Percentiles rank a stretch among this genome's conserved stretches.
phyloP scores from a whole-genome alignment of 2,797 vertebrate species.

The Eupleurogrammus muticus region DNA sequence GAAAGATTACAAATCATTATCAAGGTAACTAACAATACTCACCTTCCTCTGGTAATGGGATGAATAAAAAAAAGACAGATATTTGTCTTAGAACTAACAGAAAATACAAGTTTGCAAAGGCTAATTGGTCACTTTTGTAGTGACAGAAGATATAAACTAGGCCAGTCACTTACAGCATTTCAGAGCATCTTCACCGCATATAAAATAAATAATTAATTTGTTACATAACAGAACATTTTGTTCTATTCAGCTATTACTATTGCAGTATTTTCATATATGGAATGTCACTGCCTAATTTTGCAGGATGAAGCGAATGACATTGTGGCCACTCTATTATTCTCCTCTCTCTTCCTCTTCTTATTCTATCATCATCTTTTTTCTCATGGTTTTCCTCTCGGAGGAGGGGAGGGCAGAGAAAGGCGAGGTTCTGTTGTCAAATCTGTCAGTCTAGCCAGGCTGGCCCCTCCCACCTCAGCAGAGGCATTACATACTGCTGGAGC shows the following conservation, averaged over 20 bases:
- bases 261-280: not conserved
- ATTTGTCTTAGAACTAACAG: constrained; percentile 3
- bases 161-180: constrained; percentile 44
- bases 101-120: not conserved
- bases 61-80: not conserved
- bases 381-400: constrained; percentile 62
- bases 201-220: constrained; percentile 78
- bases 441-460: constrained; percentile 77
- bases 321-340: constrained; percentile 36
- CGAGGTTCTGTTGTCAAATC: constrained; percentile 80
- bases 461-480: constrained; percentile 77
- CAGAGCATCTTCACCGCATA: constrained; percentile 56
- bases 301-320: constrained; percentile 30
- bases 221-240: constrained; percentile 72
- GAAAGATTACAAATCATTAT: constrained; percentile 18
- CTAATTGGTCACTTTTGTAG: constrained; percentile 18
- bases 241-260: constrained; percentile 46
- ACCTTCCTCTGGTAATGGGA: not conserved
- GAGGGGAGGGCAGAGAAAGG: constrained; percentile 74
- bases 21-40: constrained; percentile 2
- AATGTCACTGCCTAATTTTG: not conserved
- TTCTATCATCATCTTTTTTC: constrained; percentile 64
- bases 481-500: constrained; percentile 84
- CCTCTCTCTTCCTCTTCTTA: constrained; percentile 42
- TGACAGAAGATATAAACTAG: not conserved